Evolutionary conservation across 2,113 vertebrate species (phyloP), one percentile per base, ranked within the genome.

Genomic region (Rhineura floridana): DNA sequence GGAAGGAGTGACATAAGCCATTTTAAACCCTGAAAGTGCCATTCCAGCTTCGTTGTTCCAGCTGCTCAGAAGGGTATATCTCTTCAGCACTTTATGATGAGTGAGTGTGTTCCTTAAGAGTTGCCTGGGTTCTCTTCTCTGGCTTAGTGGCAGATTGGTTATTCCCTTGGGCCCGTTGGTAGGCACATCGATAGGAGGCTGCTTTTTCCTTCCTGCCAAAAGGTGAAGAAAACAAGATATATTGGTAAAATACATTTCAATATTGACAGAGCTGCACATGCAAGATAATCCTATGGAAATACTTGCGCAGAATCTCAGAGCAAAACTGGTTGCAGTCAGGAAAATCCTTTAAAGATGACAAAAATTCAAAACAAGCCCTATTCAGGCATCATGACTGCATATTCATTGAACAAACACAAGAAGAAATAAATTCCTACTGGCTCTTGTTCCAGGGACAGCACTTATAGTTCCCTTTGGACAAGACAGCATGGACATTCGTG

Each of bases 121-220:
- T 95, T 0, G 70, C 67, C 88, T 96, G 96, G 91, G 78, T 95
- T 95, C 96, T 98, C 96, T 96, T 97, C 83, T 96, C 94, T 1
- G 94, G 69, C 92, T 95, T 97, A 81, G 93, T 52, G 5, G 21
- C 91, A 83, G 95, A 90, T 1, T 91, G 93, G 94, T 93, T 94
- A 91, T 88, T 96, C 87, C 96, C 93, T 1, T 93, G 94, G 86
- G 93, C 93, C 63, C 88, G 86, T 70, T 85, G 95, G 90, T 96
- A 75, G 77, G 94, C 19, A 88, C 94, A 90, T 93, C 96, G 96
- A 19, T 92, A 91, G 70, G 76, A 87, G 9, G 94, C 93, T 77
- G 90, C 46, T 48, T 94, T 96, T 93, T 97, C 97, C 91, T 96
- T 96, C 95, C 97, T 97, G 95, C 87, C 96, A 94, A 95, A 87